phyloP scores from a whole-genome alignment of 1,140 invertebrate species.

The Palaemon carinicauda region DNA sequence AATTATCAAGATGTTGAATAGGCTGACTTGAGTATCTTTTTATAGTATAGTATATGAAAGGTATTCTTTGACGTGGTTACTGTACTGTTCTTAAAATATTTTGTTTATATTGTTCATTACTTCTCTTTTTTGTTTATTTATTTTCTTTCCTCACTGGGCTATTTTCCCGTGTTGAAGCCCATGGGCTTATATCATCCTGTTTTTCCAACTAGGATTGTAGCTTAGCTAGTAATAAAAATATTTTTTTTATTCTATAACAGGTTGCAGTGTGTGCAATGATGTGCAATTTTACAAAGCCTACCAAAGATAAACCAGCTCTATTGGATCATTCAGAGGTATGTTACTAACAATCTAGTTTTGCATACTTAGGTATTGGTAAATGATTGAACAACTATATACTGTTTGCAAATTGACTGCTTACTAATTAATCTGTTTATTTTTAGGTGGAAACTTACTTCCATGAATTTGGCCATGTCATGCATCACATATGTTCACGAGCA shows the following conservation, averaged over 20 bases:
- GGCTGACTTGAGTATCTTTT: no score
- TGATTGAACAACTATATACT: neutral
- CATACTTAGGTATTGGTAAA: neutral
- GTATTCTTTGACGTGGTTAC: no score
- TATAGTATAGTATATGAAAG: no score
- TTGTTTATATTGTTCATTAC: no score
- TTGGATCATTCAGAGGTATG: slow-evolving; percentile 69
- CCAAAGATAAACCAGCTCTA: slow-evolving; percentile 67
- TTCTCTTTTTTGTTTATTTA: no score
- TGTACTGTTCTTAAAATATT: no score
- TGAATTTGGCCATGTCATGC: slow-evolving; percentile 72
- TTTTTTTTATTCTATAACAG: slow-evolving; percentile 62
- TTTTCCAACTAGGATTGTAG: no score
- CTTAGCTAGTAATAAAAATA: no score
- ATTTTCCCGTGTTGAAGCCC: no score
- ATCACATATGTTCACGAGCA: slow-evolving; percentile 68
- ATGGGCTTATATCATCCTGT: no score
- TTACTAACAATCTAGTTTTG: slow-evolving; percentile 38
- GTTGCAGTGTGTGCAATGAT: slow-evolving; percentile 69
- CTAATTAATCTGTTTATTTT: neutral
- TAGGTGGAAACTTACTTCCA: slow-evolving; percentile 70
- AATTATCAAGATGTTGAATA: no score
- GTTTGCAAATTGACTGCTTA: neutral
- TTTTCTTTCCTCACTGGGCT: no score
- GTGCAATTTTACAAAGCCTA: slow-evolving; percentile 70